Evolutionary conservation across 1,140 invertebrate genomes (phyloP), one percentile per base, ranked within the genome.

Genomic region (Pseudobourletiella spinata): DNA sequence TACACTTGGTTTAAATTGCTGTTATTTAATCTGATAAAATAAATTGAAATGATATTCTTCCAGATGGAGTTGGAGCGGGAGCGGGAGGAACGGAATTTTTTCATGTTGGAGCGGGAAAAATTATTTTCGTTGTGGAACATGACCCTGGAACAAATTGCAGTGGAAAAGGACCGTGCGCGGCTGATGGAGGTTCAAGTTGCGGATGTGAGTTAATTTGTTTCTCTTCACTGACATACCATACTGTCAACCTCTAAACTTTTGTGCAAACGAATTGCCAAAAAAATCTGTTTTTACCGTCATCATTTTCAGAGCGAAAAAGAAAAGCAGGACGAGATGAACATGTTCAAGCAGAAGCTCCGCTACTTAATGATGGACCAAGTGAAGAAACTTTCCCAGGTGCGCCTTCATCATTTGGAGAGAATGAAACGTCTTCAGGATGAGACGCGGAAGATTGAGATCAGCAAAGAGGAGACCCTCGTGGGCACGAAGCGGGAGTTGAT

Each of bases 51-150:
- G 22, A 29, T 61, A 14, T 30, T 51, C 14, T n/a, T n/a, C 26
- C 51, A 70, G 68, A 52, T 61, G 70, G 91, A 96, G 77, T 79
- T 95, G 72, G 92, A 96, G 72, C 82, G 89, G 46, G 93, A 96
- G 76, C 80, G 92, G 69, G 92, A 96, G 76, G 92, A 97, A 75
- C 78, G 93, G 67, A 96, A 96, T 75, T 95, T 88, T 73, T 95
- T 96, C 71, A 93, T 96, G 78, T 74, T 96, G 54, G 94, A 98
- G 76, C 80, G 93, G 68, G 93, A 97, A 74, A 95, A 95, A 77
- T 83, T 96, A 16, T 82, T 90, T 64, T 91, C 88, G 28, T 95
- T 95, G 76, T 96, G 92, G 92, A 91, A 96, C 74, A 89, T 92
- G 48, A 88, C 89, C 1, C 82, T 87, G 68, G 83, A 86, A 67